Percentiles rank a stretch among this genome's conserved stretches.
These are phyloP conservation scores for Drosophila dives DNA, from an alignment of 2,888 invertebrate genomes.

Conservation along the genomic window DNA sequence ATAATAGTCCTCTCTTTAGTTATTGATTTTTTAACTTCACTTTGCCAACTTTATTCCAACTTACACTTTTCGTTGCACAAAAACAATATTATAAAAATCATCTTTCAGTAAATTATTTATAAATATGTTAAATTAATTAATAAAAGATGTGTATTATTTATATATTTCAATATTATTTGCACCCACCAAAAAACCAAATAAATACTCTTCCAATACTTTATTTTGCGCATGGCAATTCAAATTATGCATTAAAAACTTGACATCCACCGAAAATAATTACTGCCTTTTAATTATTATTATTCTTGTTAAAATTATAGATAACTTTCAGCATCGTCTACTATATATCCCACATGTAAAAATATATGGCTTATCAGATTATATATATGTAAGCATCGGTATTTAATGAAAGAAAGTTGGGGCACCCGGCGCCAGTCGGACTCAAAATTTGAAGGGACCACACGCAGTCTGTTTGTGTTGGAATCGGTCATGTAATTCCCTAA, in stretches of 20 bases:
- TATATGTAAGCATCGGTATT: constrained; percentile 4
- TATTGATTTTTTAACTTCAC: too few species aligned
- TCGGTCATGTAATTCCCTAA: constrained; percentile 73
- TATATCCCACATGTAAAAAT: background rate
- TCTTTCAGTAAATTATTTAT: background rate
- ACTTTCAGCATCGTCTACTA: background rate
- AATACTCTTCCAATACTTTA: too few species aligned
- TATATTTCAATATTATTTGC: too few species aligned
- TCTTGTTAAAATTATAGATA: background rate
- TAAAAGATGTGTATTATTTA: too few species aligned
- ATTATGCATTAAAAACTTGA: background rate
- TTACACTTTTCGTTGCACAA: too few species aligned
- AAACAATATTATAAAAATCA: background rate
- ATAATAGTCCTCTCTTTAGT: too few species aligned
- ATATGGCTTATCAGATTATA: background rate
- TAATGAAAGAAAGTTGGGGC: constrained; percentile 32
- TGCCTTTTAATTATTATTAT: background rate
- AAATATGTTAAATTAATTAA: background rate
- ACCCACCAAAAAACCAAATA: too few species aligned
- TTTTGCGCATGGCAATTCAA: background rate
- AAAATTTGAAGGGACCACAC: constrained; percentile 59
- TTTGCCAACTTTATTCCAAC: too few species aligned
- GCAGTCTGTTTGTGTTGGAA: constrained; percentile 68
- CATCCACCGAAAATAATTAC: background rate
- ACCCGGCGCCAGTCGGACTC: constrained; percentile 56